Evolutionary conservation across 1,140 invertebrate species (phyloP).

Genomic region (Theocolax elegans): DNA sequence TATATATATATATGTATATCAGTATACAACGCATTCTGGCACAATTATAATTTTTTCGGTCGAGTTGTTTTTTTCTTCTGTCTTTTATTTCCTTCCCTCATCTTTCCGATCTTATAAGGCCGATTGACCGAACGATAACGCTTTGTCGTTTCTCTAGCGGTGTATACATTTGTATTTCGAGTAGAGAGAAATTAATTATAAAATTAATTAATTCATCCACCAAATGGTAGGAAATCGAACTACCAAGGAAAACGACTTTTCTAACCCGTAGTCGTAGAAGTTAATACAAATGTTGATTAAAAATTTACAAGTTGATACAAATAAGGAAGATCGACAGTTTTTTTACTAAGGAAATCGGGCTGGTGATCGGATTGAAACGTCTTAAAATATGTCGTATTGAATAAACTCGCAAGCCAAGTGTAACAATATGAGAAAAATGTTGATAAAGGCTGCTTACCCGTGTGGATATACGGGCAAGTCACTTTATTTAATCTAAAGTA

Average conservation of each 20-base stretch:
- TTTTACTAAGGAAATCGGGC: too few species aligned
- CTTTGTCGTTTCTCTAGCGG: background rate
- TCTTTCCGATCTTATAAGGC: background rate
- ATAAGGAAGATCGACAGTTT: too few species aligned
- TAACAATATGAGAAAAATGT: too few species aligned
- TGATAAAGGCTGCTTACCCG: too few species aligned
- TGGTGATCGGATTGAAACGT: too few species aligned
- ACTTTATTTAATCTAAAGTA: too few species aligned
- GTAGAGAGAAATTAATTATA: background rate
- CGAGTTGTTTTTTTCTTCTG: background rate
- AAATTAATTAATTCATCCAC: constrained; percentile 8
- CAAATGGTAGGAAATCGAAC: constrained; percentile 24
- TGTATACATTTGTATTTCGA: background rate
- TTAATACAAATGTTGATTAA: background rate
- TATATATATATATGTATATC: background rate
- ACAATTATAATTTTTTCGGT: constrained; percentile 8
- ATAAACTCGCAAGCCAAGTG: too few species aligned
- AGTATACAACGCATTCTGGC: background rate
- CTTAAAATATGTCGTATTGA: too few species aligned
- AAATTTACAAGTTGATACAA: too few species aligned
- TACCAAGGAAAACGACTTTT: constrained; percentile 1
- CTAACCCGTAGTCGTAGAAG: too few species aligned
- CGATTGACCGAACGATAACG: background rate
- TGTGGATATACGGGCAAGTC: too few species aligned
- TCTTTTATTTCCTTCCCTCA: background rate